Evolutionary conservation across 1,140 invertebrate genomes (phyloP), one percentile per base, ranked within the genome.

Genomic region (Drosophila bocqueti): DNA sequence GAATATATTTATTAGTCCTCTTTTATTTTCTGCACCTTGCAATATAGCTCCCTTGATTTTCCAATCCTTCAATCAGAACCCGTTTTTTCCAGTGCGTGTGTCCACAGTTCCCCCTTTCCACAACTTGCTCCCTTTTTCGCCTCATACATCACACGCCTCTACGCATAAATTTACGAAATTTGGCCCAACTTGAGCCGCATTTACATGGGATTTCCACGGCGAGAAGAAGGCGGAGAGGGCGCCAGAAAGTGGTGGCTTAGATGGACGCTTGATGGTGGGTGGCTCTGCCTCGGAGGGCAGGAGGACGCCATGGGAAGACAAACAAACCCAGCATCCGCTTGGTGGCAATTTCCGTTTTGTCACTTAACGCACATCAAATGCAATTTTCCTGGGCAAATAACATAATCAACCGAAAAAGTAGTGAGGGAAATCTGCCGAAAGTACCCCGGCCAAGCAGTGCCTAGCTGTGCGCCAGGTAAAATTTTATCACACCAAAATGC

Each of bases 351-450:
- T 87, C 84, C 83, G 79, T 71, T 79, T 76, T 62, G 62, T 68
- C 82, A 84, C 81, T 80, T 80, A 79, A 64, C 61, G 68, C 84
- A 79, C 79, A 90, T 89, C 71, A 90, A 85, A 81, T 90, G 85
- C 85, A 89, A 89, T 89, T 89, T 90, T 90, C 78, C 67, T 82
- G 52, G 81, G 69, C 82, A 85, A 89, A 90, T 90, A 90, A 85
- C 81, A 89, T 89, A 89, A 89, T 89, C 84, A 87, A 59, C 64
- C 38, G 26, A 26, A n/a, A n/a, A 46, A 46, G 61, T 29, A 29
- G 52, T 36, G n/a, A 40, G 29, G 26, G 21, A 43, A 31, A 47
- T 36, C 31, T 61, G 54, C 13, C 29, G 26, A 68, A 60, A 67
- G 59, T 65, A 75, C 15, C 18, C 21, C 36, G 6, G 31, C 34